Conservation (phyloP, 2,888 invertebrate genomes). For the Xylophagus ater region DNA sequence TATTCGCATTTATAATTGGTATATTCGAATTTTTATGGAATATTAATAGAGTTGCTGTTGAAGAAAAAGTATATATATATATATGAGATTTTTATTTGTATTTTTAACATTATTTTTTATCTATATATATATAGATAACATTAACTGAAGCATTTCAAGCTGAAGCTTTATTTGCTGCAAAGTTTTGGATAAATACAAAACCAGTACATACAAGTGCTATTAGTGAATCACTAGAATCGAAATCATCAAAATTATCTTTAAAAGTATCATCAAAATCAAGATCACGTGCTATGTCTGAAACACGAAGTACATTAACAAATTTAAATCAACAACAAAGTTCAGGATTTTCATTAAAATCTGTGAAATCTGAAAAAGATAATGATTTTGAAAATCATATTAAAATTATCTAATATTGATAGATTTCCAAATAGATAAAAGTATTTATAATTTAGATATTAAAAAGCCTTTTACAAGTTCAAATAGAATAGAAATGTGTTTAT, state of each 20-base stretch:
- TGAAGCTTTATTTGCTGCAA: constrained; percentile 60
- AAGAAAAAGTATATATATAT: constrained; percentile 51
- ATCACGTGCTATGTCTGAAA: no score
- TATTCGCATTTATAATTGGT: constrained; percentile 61
- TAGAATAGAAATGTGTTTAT: no score
- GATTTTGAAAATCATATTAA: no score
- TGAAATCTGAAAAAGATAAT: no score
- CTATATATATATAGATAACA: constrained; percentile 46
- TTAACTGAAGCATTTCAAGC: constrained; percentile 55
- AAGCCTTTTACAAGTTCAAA: no score
- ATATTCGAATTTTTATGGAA: constrained; percentile 78
- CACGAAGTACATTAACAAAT: no score
- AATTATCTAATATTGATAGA: no score
- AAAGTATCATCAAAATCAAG: constrained; percentile 27
- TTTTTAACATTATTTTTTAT: constrained; percentile 1
- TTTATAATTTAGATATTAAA: no score
- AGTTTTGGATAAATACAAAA: constrained; percentile 63
- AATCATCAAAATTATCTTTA: constrained; percentile 17
- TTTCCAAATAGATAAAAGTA: no score
- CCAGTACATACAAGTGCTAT: constrained; percentile 45
- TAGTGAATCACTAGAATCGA: constrained; percentile 9
- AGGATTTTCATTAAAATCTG: no score
- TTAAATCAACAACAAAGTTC: no score
- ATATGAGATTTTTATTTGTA: constrained; percentile 18
- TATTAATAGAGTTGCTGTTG: constrained; percentile 62